Conservation (phyloP, 2,113 vertebrate genomes). For the Pelvicachromis taeniatus region DNA sequence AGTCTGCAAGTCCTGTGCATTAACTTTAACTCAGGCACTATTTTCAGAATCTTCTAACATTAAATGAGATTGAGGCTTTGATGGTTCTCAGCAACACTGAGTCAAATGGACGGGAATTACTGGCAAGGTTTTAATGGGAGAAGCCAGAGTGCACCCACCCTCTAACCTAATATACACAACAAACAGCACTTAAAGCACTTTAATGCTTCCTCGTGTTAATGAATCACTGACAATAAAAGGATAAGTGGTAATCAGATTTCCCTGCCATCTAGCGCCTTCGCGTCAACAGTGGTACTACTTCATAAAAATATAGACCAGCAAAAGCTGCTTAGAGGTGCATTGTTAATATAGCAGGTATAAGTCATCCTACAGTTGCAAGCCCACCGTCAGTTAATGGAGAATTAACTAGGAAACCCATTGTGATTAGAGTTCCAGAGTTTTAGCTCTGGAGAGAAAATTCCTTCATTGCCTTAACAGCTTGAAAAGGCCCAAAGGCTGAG, state of each 20-base stretch:
- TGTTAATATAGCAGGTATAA: neutral
- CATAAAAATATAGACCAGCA: neutral
- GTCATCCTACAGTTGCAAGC: neutral
- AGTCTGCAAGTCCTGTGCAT: neutral
- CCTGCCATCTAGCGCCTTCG: fast-evolving
- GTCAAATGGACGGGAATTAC: neutral
- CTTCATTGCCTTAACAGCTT: neutral
- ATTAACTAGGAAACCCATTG: too few species aligned
- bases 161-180: neutral
- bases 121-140: neutral
- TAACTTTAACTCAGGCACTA: neutral
- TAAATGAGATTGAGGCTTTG: neutral
- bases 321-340: neutral
- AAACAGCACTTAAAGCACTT: neutral
- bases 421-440: neutral
- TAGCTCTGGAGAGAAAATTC: neutral
- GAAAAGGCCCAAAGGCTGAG: neutral
- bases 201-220: neutral
- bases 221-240: neutral
- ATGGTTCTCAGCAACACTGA: neutral
- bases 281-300: neutral
- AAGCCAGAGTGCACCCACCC: neutral
- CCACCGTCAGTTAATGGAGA: neutral
- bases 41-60: neutral
- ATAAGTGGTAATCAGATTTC: neutral